These are phyloP conservation scores for Pterocles gutturalis DNA, from an alignment of 2,113 vertebrate genomes.

Conservation along the genomic window DNA sequence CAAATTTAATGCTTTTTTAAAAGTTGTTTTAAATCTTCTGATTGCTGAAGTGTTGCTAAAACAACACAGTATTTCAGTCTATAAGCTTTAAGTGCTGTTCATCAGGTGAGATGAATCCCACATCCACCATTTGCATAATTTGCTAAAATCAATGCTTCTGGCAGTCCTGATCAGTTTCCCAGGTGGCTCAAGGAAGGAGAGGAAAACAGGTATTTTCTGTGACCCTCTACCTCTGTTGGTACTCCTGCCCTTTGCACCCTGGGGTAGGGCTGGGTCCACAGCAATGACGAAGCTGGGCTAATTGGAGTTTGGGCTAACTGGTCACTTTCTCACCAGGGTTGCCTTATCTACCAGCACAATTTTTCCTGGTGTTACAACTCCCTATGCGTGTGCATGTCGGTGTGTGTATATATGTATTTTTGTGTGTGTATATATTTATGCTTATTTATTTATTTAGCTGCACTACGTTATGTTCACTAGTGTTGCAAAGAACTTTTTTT, in stretches of 20 bases:
- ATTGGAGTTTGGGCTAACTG: background rate
- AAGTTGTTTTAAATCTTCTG: background rate
- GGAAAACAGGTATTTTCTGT: background rate
- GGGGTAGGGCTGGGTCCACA: background rate
- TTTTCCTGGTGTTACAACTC: background rate
- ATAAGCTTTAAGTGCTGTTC: background rate
- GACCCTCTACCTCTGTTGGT: background rate
- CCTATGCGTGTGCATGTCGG: accelerated
- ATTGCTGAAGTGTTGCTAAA: background rate
- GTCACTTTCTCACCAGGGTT: background rate
- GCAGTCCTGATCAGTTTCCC: background rate
- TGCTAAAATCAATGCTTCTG: background rate
- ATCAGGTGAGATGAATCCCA: background rate
- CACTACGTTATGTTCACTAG: background rate
- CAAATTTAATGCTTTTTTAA: background rate
- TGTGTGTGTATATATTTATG: accelerated
- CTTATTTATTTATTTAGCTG: background rate
- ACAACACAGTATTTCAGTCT: background rate
- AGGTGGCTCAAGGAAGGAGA: background rate
- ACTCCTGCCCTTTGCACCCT: background rate
- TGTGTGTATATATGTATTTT: accelerated
- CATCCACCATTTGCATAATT: background rate
- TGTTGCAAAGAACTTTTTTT: background rate
- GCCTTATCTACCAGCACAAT: background rate
- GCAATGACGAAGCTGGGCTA: background rate